phyloP scores from a whole-genome alignment of 2,113 vertebrate genomes.

The Candoia aspera region DNA sequence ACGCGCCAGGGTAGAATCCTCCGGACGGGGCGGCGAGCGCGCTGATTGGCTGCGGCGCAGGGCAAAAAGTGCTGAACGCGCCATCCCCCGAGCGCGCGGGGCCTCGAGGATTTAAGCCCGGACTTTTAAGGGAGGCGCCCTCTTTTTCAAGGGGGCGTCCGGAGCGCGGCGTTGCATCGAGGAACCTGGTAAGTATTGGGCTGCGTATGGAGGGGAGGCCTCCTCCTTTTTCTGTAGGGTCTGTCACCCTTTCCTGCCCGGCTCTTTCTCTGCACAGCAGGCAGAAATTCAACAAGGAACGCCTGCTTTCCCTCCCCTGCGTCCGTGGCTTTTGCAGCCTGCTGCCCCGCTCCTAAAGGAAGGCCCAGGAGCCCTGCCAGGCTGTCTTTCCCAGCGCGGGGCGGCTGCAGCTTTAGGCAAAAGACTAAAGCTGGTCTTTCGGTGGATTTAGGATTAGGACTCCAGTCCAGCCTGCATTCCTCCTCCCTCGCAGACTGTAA shows the following conservation, averaged over 20 bases:
- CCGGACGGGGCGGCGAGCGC: neutral
- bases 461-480: neutral
- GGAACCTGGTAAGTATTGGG: neutral
- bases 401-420: neutral
- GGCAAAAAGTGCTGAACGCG: neutral
- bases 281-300: neutral
- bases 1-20: no score
- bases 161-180: neutral
- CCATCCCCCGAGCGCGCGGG: constrained; percentile 19
- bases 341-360: neutral
- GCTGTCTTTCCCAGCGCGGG: no score
- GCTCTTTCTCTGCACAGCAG: neutral
- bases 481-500: neutral
- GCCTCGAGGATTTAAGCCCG: neutral
- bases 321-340: neutral
- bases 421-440: no score
- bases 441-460: neutral
- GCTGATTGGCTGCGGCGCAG: neutral
- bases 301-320: no score
- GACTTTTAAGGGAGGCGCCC: no score
- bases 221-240: neutral
- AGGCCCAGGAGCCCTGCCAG: no score
- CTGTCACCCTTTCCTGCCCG: neutral
- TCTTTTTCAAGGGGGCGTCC: neutral
- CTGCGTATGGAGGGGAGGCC: accelerated